Conservation (phyloP, 2,113 vertebrate species). For the Phylloscopus trochiloides region DNA sequence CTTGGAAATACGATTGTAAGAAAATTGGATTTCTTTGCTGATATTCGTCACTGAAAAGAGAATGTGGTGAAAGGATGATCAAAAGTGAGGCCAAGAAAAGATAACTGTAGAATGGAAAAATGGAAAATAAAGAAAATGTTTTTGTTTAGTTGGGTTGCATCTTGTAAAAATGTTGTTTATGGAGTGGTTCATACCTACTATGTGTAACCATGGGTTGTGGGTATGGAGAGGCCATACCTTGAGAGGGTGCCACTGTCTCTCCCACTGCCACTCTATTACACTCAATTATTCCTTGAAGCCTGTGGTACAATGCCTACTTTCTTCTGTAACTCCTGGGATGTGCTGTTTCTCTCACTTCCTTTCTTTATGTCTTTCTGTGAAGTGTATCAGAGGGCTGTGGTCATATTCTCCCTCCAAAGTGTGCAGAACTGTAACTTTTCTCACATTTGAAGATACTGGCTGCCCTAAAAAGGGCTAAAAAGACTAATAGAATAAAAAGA, state of each 20-base stretch:
- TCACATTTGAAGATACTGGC: neutral
- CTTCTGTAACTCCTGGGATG: neutral
- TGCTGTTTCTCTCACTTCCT: neutral
- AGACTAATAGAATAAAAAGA: neutral
- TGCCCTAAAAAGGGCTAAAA: neutral
- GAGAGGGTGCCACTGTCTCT: neutral
- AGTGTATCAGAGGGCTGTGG: neutral
- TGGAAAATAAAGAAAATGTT: neutral
- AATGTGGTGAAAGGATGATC: neutral
- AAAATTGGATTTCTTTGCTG: neutral
- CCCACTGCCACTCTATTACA: neutral
- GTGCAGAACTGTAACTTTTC: neutral
- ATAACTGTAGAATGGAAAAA: neutral
- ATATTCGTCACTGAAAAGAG: neutral
- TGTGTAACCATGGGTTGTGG: fast-evolving
- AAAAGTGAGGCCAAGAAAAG: neutral
- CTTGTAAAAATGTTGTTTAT: neutral
- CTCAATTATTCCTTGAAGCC: neutral
- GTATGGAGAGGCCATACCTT: neutral
- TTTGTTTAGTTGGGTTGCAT: neutral
- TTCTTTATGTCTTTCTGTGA: neutral
- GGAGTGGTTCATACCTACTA: neutral
- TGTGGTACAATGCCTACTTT: neutral
- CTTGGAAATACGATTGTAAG: neutral
- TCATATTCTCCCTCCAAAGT: neutral